Evolutionary conservation across 2,888 invertebrate species (phyloP), one percentile per base, ranked within the genome.

Genomic region (Biston betularia): DNA sequence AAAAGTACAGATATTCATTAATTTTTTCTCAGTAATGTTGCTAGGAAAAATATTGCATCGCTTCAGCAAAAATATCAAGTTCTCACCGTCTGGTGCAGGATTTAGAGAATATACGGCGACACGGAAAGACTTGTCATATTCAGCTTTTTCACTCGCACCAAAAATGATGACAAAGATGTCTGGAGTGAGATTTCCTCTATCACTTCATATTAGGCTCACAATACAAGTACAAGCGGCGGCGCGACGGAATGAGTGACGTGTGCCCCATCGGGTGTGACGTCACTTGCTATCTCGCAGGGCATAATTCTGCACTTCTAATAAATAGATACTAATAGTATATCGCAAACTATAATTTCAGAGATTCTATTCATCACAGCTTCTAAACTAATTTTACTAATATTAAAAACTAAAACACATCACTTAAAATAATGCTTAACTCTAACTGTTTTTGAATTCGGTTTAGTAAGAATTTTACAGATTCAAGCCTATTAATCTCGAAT

Each of bases 201-300:
- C 65, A 59, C 55, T 63, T 63, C 60, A 60, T 63, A 65, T 65
- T 69, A 69, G 58, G 65, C 52, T 48, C 55, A 59, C 55, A 60
- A 60, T 59, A 56, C 62, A 38, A 15, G 34, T 59, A 56, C 62
- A 38, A 15, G 34, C 49, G 64, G 46, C 24, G 58, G 68, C 64
- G 52, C 24, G 58, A 69, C 64, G 52, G 45, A 60, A 14, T 56
- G 67, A 66, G 68, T 79, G 80, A 82, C 77, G 75, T 71, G 70
- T 63, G 72, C 70, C 74, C 75, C 71, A 46, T 50, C 63, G 68
- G 69, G 75, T 65, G 72, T 87, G 86, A 85, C 86, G 84, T 87
- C 86, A 88, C 79, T 79, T 87, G 84, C 87, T 74, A 42, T 62
- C 61, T 10, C 24, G 38, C 55, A 52, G 10, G 15, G 14, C 15